phyloP scores from a whole-genome alignment of 2,797 vertebrate species.

The Hydrophis major region DNA sequence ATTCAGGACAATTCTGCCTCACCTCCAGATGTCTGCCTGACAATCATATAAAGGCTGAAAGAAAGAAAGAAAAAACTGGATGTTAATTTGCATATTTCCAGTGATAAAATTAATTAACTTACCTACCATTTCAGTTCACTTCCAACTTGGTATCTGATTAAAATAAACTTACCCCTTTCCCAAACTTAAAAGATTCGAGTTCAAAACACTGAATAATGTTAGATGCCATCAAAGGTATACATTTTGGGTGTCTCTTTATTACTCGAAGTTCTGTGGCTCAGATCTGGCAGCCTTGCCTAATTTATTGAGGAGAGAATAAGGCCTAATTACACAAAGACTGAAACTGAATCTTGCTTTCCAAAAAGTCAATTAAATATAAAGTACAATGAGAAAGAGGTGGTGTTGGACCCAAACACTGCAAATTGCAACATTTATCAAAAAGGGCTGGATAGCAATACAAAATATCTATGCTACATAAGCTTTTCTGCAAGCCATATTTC shows the following conservation, averaged over 20 bases:
- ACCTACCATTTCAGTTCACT: neutral
- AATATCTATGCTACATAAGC: constrained; percentile 19
- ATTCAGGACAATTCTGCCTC: neutral
- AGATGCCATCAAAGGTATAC: neutral
- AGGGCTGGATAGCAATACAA: constrained; percentile 36
- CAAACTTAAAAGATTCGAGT: neutral
- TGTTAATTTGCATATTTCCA: constrained; percentile 10
- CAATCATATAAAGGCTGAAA: constrained; percentile 12
- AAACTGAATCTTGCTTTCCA: neutral
- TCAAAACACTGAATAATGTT: neutral
- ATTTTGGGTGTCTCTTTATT: neutral
- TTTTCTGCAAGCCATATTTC: constrained; percentile 47
- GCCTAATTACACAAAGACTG: neutral
- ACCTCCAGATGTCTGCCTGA: accelerated
- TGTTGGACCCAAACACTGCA: constrained; percentile 18
- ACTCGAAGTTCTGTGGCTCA: neutral
- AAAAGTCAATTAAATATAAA: neutral
- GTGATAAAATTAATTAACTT: neutral
- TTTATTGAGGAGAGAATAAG: neutral
- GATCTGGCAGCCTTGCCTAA: neutral
- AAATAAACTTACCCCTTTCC: neutral
- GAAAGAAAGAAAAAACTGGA: neutral
- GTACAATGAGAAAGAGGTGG: neutral
- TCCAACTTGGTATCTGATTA: neutral
- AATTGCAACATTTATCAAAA: constrained; percentile 48